Percentiles rank a stretch among this genome's conserved stretches.
Evolutionary conservation across 2,888 invertebrate genomes (phyloP).

Genomic region (Acanthosepion lycidas): DNA sequence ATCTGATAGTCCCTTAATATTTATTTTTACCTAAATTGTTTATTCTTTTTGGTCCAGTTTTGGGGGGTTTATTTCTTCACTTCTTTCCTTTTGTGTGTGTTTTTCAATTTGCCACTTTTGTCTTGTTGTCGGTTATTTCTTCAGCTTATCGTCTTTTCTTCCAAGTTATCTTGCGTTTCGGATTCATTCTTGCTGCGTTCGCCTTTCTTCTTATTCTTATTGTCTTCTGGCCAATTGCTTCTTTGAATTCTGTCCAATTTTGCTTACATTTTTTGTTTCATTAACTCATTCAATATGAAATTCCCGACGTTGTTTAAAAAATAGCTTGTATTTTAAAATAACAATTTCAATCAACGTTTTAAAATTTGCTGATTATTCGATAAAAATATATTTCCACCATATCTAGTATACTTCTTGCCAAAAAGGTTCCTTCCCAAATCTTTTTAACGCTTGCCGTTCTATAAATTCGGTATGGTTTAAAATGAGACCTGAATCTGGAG

Average conservation of each 20-base stretch:
- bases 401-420: too few relatives aligned
- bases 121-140: background rate
- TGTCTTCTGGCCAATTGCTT: background rate
- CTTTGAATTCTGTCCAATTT: background rate
- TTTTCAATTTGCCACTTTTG: background rate
- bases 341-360: too few relatives aligned
- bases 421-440: too few relatives aligned
- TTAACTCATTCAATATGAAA: too few relatives aligned
- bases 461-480: too few relatives aligned
- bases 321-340: too few relatives aligned
- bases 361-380: too few relatives aligned
- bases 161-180: background rate
- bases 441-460: too few relatives aligned
- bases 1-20: background rate
- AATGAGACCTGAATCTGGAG: too few relatives aligned
- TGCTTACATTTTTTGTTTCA: too few relatives aligned
- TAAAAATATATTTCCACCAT: too few relatives aligned
- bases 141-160: background rate
- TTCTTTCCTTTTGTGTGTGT: background rate
- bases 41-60: slow-evolving; percentile 1
- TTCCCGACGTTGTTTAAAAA: too few relatives aligned
- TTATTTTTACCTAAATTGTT: background rate
- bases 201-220: background rate
- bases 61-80: background rate
- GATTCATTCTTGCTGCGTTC: background rate